These are phyloP conservation scores for Cylas formicarius DNA, from an alignment of 1,140 invertebrate species.

Conservation along the genomic window DNA sequence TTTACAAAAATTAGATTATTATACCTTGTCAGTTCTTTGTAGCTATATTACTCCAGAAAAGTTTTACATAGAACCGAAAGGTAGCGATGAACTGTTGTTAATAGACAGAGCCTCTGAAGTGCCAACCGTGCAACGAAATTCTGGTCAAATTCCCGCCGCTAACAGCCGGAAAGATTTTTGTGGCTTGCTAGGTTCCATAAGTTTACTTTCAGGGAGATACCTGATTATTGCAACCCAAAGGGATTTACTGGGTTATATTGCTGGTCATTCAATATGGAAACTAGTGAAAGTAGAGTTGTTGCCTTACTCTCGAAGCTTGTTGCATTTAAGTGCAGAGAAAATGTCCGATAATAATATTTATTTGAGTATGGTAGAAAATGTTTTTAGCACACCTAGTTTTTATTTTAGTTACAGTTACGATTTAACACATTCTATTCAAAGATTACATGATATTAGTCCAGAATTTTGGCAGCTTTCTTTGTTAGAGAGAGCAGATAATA, in stretches of 20 bases:
- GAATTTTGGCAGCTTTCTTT: conserved; percentile 69
- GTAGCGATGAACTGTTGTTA: conserved; percentile 54
- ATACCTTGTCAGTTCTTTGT: conserved; percentile 27
- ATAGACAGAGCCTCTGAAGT: conserved; percentile 65
- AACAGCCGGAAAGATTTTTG: conserved; percentile 68
- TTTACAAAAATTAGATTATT: no score
- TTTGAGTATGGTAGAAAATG: conserved; percentile 35
- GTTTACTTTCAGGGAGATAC: conserved; percentile 79
- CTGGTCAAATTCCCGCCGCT: conserved; percentile 53
- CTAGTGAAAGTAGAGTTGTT: conserved; percentile 77
- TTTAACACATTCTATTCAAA: conserved; percentile 85
- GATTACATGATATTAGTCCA: conserved; percentile 78
- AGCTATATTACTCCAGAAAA: conserved; percentile 67
- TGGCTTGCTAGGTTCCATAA: conserved; percentile 83
- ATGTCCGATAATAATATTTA: conserved; percentile 46
- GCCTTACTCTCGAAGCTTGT: conserved; percentile 72
- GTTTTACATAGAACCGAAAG: conserved; percentile 63
- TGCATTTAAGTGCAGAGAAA: conserved; percentile 79
- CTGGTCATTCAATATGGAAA: conserved; percentile 79
- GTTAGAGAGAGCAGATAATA: conserved; percentile 68
- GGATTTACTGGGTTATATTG: conserved; percentile 71
- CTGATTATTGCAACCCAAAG: conserved; percentile 85
- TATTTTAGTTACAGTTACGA: conserved; percentile 70
- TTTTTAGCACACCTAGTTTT: conserved; percentile 35
- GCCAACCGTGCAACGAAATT: conserved; percentile 55